Evolutionary conservation across 2,113 vertebrate species (phyloP).

Genomic region (Perca fluviatilis): DNA sequence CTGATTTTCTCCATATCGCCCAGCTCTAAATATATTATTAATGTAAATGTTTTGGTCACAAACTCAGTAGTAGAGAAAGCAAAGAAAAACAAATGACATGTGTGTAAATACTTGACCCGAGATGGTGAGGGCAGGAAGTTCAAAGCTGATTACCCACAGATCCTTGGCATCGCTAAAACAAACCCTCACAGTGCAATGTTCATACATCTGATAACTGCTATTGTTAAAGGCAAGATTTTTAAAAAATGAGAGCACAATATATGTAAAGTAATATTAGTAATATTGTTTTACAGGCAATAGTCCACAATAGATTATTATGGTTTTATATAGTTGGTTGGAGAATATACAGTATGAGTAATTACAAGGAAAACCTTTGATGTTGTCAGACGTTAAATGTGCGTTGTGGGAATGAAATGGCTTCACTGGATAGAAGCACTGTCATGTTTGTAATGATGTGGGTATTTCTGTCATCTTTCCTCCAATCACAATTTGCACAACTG

Average conservation of each 20-base stretch:
- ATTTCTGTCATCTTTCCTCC: not conserved
- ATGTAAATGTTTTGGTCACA: not conserved
- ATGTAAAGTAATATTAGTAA: not conserved
- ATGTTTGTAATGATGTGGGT: not conserved
- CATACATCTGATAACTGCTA: not conserved
- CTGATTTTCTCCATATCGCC: too few relatives aligned
- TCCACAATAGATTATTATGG: not conserved
- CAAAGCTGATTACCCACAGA: not conserved
- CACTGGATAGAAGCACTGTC: constrained; percentile 4
- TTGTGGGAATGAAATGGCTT: not conserved
- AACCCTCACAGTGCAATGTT: not conserved
- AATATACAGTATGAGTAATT: not conserved
- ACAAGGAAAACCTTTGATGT: constrained; percentile 8
- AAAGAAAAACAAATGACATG: not conserved
- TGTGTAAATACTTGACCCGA: not conserved
- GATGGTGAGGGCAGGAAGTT: not conserved
- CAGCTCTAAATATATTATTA: not conserved
- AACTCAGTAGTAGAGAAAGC: not conserved
- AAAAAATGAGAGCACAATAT: not conserved
- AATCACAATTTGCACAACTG: not conserved
- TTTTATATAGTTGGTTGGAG: constrained; percentile 1
- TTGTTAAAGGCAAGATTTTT: not conserved
- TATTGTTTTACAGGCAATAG: not conserved
- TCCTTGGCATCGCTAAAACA: not conserved
- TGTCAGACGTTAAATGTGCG: constrained; percentile 16